Percentiles rank a stretch among this genome's conserved stretches.
Conservation (phyloP, 2,797 vertebrate species). For the Cossypha dichroa region DNA sequence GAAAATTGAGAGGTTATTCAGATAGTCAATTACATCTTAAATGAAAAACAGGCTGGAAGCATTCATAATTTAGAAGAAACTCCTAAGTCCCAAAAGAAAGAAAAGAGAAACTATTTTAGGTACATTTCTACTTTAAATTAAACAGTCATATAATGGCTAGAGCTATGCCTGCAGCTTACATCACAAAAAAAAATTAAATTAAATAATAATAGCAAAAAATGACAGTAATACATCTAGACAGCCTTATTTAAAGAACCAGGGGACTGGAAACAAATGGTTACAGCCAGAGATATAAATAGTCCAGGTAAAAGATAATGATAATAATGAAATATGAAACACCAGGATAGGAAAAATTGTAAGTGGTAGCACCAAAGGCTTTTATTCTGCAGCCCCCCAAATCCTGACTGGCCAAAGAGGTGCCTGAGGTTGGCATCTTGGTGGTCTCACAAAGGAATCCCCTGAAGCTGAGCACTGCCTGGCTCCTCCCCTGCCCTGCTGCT, state of each 20-base stretch:
- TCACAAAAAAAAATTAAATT: background rate
- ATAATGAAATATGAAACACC: background rate
- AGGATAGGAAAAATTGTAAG: background rate
- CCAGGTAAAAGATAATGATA: background rate
- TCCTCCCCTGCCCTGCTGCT: rapidly evolving
- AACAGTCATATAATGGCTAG: background rate
- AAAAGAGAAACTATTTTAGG: background rate
- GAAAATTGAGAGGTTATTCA: background rate
- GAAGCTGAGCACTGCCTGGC: background rate
- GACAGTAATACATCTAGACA: background rate
- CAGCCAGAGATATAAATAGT: background rate
- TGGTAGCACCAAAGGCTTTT: background rate
- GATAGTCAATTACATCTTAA: background rate
- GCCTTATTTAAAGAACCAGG: constrained; percentile 7
- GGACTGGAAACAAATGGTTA: background rate
- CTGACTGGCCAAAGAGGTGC: background rate
- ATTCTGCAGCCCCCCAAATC: background rate
- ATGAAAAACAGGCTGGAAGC: background rate
- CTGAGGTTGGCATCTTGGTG: rapidly evolving
- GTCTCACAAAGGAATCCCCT: background rate
- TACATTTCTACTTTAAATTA: background rate
- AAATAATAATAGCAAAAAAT: background rate
- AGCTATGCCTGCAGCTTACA: background rate
- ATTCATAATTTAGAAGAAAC: background rate
- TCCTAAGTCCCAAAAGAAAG: background rate